A percentile compares a stretch with the other conserved stretches of the same genome.
Conservation (phyloP, 2,797 vertebrate genomes). For the Mormyrus hasselquistii region DNA sequence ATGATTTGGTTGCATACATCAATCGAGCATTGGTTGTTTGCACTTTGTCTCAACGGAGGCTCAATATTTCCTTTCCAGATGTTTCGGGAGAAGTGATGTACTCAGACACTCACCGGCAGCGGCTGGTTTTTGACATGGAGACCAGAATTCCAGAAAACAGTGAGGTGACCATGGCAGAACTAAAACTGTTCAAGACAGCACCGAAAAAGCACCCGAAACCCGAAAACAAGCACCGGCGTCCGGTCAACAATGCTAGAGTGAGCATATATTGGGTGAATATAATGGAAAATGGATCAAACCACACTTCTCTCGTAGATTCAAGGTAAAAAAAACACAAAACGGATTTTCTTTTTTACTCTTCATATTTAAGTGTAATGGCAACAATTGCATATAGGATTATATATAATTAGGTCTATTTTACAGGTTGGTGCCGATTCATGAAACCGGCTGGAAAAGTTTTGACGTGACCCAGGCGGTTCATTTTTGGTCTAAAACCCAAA, state of each 20-base stretch:
- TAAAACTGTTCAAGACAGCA: slow-evolving; percentile 86
- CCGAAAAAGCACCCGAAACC: slow-evolving; percentile 43
- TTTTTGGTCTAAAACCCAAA: slow-evolving; percentile 75
- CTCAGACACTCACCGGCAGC: slow-evolving; percentile 68
- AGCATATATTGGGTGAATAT: slow-evolving; percentile 83
- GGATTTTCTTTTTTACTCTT: neutral
- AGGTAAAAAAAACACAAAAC: slow-evolving; percentile 54
- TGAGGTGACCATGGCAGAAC: slow-evolving; percentile 88
- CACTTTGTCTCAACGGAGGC: neutral
- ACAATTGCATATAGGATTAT: neutral
- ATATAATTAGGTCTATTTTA: neutral
- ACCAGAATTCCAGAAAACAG: slow-evolving; percentile 79
- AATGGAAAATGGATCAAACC: slow-evolving; percentile 72
- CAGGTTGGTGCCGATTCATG: slow-evolving; percentile 79
- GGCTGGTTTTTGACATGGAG: slow-evolving; percentile 82
- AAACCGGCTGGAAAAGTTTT: slow-evolving; percentile 87
- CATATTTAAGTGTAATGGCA: neutral
- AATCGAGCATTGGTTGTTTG: neutral
- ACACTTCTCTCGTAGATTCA: slow-evolving; percentile 82
- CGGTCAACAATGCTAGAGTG: slow-evolving; percentile 75
- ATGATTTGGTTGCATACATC: neutral
- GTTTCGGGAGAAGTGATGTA: slow-evolving; percentile 72
- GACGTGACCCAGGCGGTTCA: slow-evolving; percentile 92
- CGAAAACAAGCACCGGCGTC: slow-evolving; percentile 61
- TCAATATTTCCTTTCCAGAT: slow-evolving; percentile 46